phyloP scores from a whole-genome alignment of 2,113 vertebrate species.

The Indri indri region DNA sequence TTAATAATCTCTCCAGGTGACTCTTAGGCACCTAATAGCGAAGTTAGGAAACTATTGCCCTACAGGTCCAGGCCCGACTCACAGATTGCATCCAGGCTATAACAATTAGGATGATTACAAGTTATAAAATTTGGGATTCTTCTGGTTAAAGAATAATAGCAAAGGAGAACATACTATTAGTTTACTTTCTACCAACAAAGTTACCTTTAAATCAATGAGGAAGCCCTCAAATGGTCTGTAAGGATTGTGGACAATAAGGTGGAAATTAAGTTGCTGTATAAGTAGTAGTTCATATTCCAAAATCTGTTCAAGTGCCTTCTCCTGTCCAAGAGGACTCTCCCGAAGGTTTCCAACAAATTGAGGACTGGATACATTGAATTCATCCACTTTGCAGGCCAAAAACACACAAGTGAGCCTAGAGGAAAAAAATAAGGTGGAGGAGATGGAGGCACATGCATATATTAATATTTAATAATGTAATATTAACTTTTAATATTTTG shows the following conservation, averaged over 20 bases:
- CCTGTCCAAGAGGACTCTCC: slow-evolving; percentile 91
- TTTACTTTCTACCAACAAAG: background rate
- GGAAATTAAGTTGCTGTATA: slow-evolving; percentile 97
- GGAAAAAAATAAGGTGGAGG: background rate
- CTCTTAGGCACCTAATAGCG: background rate
- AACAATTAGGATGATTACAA: background rate
- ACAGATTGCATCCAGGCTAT: background rate
- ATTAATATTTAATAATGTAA: too few species aligned
- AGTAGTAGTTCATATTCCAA: slow-evolving; percentile 95
- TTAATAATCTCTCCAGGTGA: background rate
- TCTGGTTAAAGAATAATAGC: background rate
- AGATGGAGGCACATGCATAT: background rate
- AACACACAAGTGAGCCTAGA: slow-evolving; percentile 94
- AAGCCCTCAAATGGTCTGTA: slow-evolving; percentile 97
- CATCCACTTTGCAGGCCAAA: slow-evolving; percentile 97
- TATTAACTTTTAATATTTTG: too few species aligned
- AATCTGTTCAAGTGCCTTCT: slow-evolving; percentile 94
- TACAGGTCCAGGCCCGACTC: background rate
- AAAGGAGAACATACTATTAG: background rate
- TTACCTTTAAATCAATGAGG: slow-evolving; percentile 96
- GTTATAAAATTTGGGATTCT: background rate
- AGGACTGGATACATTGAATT: slow-evolving; percentile 96
- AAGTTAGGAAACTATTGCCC: background rate
- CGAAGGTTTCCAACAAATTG: slow-evolving; percentile 97
- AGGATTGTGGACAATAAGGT: slow-evolving; percentile 96